Evolutionary conservation across 2,797 vertebrate species (phyloP).

Genomic region (Novumbra hubbsi): DNA sequence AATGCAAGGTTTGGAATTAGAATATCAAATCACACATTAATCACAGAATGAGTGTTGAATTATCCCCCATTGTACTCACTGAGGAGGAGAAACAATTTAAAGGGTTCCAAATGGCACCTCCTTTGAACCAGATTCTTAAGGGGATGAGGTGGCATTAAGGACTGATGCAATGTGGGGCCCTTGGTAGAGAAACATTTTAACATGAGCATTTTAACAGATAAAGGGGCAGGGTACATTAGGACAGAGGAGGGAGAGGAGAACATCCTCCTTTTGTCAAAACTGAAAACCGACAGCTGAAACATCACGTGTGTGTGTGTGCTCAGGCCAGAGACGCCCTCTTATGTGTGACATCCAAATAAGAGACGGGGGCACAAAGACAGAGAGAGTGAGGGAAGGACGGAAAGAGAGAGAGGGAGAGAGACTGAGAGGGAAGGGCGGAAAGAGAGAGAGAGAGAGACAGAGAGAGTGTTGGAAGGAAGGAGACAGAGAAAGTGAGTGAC

Average conservation of each 20-base stretch:
- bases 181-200: background rate
- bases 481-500: too few species aligned
- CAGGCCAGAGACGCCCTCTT: background rate
- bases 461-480: too few species aligned
- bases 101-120: background rate
- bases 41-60: background rate
- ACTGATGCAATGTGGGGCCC: background rate
- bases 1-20: background rate
- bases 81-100: background rate
- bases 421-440: conserved; percentile 57
- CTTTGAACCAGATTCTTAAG: background rate
- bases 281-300: too few species aligned
- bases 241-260: background rate
- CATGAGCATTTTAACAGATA: too few species aligned
- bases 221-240: background rate
- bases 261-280: background rate
- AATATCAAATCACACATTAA: background rate
- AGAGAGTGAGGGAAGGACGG: background rate
- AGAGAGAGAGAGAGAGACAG: conserved; percentile 53
- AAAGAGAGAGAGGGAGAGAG: conserved; percentile 56
- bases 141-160: background rate
- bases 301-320: too few species aligned
- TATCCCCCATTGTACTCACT: background rate
- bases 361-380: background rate
- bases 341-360: background rate